These are phyloP conservation scores for Lasioglossum morio DNA, from an alignment of 2,888 invertebrate species.

Conservation along the genomic window DNA sequence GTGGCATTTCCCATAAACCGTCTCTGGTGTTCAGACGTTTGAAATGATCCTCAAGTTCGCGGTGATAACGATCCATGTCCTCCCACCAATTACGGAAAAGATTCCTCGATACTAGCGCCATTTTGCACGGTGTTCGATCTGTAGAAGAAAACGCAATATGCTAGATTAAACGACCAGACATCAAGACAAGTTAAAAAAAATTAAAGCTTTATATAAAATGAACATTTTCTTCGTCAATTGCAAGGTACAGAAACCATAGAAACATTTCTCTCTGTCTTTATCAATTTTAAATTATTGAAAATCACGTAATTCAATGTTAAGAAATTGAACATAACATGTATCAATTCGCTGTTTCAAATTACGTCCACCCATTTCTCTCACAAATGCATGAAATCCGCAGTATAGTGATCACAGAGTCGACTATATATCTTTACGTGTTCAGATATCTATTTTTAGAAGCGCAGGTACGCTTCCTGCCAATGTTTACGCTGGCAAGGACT, in stretches of 20 bases:
- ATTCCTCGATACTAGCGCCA: slow-evolving; percentile 89
- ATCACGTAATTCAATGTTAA: too few relatives aligned
- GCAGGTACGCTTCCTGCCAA: neutral
- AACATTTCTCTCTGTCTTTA: too few relatives aligned
- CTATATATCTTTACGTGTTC: neutral
- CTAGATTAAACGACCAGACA: too few relatives aligned
- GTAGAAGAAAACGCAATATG: neutral
- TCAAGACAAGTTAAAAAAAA: too few relatives aligned
- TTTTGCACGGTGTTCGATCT: slow-evolving; percentile 82
- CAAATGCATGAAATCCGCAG: neutral
- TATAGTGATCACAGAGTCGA: neutral
- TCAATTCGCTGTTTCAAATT: too few relatives aligned
- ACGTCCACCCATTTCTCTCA: too few relatives aligned
- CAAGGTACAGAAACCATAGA: too few relatives aligned
- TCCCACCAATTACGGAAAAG: slow-evolving; percentile 95
- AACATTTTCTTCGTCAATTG: too few relatives aligned
- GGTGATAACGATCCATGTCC: slow-evolving; percentile 89
- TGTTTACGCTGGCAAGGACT: neutral
- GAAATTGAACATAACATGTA: too few relatives aligned
- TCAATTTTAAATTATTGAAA: too few relatives aligned
- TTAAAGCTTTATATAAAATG: too few relatives aligned
- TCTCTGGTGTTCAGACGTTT: slow-evolving; percentile 90
- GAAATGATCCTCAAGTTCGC: slow-evolving; percentile 93
- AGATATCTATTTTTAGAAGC: slow-evolving; percentile 27
- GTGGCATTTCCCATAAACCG: slow-evolving; percentile 85